Conservation (phyloP, 2,797 vertebrate species). For the Sebastes dallii region DNA sequence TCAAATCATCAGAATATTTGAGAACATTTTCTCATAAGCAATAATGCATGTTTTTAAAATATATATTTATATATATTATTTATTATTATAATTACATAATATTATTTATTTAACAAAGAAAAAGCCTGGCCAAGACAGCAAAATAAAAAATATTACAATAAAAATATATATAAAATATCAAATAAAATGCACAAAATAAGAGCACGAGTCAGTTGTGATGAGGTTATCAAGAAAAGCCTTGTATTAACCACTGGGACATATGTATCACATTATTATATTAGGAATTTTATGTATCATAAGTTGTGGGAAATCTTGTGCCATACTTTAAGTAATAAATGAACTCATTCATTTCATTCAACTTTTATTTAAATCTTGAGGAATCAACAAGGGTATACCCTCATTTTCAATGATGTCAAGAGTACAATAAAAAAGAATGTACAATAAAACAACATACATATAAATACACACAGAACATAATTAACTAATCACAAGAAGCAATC, state of each 20-base stretch:
- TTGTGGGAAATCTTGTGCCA: neutral
- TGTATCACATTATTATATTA: neutral
- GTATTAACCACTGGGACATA: neutral
- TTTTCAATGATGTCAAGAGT: too few species aligned
- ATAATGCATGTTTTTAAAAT: too few species aligned
- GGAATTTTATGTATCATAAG: neutral
- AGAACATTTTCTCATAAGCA: too few species aligned
- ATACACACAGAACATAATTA: too few species aligned
- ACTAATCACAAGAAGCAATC: too few species aligned
- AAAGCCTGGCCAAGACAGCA: neutral
- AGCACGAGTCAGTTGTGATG: neutral
- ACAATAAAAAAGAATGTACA: too few species aligned
- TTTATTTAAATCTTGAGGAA: too few species aligned
- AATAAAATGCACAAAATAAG: neutral
- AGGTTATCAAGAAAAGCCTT: neutral
- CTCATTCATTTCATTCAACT: too few species aligned
- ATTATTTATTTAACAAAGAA: neutral
- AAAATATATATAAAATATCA: neutral
- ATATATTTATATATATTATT: too few species aligned
- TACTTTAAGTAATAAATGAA: neutral
- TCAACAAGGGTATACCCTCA: rapidly evolving
- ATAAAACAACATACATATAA: too few species aligned
- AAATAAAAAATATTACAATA: neutral
- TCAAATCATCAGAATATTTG: neutral
- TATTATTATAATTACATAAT: too few species aligned